phyloP scores from a whole-genome alignment of 2,113 vertebrate genomes.

The Actinemys pallida region DNA sequence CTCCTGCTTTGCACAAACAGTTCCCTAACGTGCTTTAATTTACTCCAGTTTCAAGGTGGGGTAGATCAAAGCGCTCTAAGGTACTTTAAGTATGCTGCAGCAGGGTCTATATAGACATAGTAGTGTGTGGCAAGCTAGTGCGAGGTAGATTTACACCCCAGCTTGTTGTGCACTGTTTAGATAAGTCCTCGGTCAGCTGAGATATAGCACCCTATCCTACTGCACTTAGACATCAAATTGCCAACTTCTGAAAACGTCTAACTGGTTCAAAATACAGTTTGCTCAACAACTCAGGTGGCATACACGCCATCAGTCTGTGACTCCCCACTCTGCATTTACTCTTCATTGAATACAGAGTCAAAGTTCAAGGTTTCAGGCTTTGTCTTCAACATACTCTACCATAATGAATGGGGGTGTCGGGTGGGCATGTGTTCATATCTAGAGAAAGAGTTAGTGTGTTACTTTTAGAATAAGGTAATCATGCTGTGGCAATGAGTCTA shows the following conservation, averaged over 20 bases:
- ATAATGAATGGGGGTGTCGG: background rate
- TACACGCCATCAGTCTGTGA: accelerated
- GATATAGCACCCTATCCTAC: background rate
- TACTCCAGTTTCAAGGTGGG: background rate
- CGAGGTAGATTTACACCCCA: background rate
- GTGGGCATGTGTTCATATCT: background rate
- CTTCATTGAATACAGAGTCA: background rate
- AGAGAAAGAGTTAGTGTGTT: background rate
- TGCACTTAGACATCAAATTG: background rate
- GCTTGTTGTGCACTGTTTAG: background rate
- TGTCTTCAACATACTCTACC: background rate
- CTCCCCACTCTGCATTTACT: background rate
- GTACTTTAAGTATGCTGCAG: background rate
- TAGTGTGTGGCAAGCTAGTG: background rate
- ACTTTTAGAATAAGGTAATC: background rate
- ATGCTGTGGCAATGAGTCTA: background rate
- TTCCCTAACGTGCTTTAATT: no score
- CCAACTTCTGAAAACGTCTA: background rate
- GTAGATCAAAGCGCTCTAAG: background rate
- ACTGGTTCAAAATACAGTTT: background rate
- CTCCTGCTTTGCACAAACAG: background rate
- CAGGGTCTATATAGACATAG: background rate
- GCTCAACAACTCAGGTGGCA: background rate
- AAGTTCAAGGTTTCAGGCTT: accelerated
- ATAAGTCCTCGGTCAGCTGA: background rate